Evolutionary conservation across 2,888 invertebrate species (phyloP).

Genomic region (Trichogramma evanescens): DNA sequence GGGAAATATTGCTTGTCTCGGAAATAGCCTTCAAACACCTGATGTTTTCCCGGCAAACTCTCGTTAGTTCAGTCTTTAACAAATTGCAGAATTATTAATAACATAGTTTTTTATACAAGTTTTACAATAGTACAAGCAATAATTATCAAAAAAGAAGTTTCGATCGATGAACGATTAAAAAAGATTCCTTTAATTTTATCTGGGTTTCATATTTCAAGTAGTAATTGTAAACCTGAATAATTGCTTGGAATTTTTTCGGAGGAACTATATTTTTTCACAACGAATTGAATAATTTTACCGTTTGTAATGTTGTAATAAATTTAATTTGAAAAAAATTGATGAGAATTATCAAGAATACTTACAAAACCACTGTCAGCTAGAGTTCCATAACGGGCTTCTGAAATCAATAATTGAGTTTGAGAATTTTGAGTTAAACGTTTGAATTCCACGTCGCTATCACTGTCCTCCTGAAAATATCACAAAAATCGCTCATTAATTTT

Average conservation of each 20-base stretch:
- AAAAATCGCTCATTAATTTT: slow-evolving; percentile 4
- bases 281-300: too few species aligned
- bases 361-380: slow-evolving; percentile 37
- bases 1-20: slow-evolving; percentile 47
- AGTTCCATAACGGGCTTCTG: slow-evolving; percentile 50
- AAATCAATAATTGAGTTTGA: slow-evolving; percentile 55
- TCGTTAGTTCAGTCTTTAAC: slow-evolving; percentile 73
- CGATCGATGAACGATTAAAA: too few species aligned
- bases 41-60: slow-evolving; percentile 81
- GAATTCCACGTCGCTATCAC: slow-evolving; percentile 64
- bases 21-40: slow-evolving; percentile 68
- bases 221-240: too few species aligned
- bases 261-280: too few species aligned
- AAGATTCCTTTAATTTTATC: too few species aligned
- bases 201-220: too few species aligned
- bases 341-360: slow-evolving; percentile 31
- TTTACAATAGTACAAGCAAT: too few species aligned
- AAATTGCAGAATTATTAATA: background rate
- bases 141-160: too few species aligned
- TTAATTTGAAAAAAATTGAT: too few species aligned
- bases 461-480: slow-evolving; percentile 39
- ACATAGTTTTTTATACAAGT: too few species aligned
- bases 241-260: too few species aligned
- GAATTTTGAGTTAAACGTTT: slow-evolving; percentile 60
- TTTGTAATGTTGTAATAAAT: too few species aligned